Conservation (phyloP, 2,113 vertebrate species). For the Oncorhynchus clarkii region DNA sequence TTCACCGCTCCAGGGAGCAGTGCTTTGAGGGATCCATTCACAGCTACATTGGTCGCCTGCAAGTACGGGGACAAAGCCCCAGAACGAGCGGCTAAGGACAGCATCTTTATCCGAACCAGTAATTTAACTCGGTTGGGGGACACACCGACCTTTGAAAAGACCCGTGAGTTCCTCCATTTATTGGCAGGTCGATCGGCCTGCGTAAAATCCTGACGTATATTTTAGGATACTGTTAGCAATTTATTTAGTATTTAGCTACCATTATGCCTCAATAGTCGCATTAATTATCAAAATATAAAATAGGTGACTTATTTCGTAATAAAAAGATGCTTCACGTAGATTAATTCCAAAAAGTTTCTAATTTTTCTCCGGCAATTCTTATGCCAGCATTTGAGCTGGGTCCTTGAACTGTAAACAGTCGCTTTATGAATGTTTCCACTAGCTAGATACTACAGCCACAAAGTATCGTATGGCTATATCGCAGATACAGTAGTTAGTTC, state of each 20-base stretch:
- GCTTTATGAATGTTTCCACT: background rate
- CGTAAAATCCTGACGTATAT: too few relatives aligned
- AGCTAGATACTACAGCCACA: background rate
- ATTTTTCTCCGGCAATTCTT: constrained; percentile 44
- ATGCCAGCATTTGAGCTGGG: background rate
- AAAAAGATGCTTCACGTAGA: background rate
- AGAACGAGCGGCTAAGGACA: constrained; percentile 74
- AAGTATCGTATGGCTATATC: too few relatives aligned
- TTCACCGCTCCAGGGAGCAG: constrained; percentile 60
- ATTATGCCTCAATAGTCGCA: too few relatives aligned
- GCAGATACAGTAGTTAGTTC: too few relatives aligned
- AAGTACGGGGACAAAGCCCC: constrained; percentile 75
- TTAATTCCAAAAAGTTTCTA: background rate
- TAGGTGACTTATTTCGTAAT: background rate
- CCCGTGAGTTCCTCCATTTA: too few relatives aligned
- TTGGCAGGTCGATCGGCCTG: too few relatives aligned
- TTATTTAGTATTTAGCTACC: too few relatives aligned
- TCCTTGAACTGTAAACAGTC: constrained; percentile 65
- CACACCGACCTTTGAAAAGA: constrained; percentile 47
- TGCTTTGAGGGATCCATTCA: constrained; percentile 54
- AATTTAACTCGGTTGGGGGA: constrained; percentile 7
- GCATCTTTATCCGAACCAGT: constrained; percentile 52
- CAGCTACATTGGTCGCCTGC: constrained; percentile 59
- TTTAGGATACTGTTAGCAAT: too few relatives aligned
- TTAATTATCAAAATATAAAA: background rate